Base-by-base conservation (phyloP, 2,888 invertebrate species). In the Hyalella azteca region DNA sequence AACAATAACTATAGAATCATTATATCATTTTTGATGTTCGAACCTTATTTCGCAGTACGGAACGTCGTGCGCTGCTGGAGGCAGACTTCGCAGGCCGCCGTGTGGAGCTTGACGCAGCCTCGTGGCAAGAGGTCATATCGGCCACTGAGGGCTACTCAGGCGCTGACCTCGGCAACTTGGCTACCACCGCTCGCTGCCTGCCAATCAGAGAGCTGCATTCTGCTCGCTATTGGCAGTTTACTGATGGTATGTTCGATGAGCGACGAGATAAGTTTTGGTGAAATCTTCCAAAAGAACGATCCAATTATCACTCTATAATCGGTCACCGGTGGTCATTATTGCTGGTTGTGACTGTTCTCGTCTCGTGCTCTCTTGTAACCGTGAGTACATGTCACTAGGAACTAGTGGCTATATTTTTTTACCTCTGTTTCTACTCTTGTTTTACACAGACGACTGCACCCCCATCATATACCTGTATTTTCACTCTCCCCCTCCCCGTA, bases 101-200 rank as follows among this genome's bases (percentile, higher is more conserved):
- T 3, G 80, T 86, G 4, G 54, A 82, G 2, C 60, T 89, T 78
- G 84, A 85, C 4, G 85, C 86, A 4, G 81, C 85, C 3, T 87
- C 88, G n/a, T 90, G 89, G 89, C 84, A 86, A 3, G 73, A 85
- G 9, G 86, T 91, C 39, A 85, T 89, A 11, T 86, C 88, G 39
- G 86, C 86, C 79, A 91, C 91, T 1, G 89, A 90, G 26, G 90
- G 90, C 0, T 90, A 88, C 86, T 90, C 91, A 13, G 90, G 90
- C 11, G 90, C 90, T 60, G 91, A 91, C 86, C 87, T 91, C n/a
- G 87, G 88, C 1, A 88, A 88, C 85, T 85, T 91, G 73, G 88
- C 89, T 0, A 87, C 89, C 59, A 88, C 87, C 49, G 90, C 90
- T 0, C 84, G 89, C 45, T 88, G 89, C 85, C 86, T 88, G 81